Evolutionary conservation across 2,888 invertebrate species (phyloP).

Genomic region (Lithodes maja): DNA sequence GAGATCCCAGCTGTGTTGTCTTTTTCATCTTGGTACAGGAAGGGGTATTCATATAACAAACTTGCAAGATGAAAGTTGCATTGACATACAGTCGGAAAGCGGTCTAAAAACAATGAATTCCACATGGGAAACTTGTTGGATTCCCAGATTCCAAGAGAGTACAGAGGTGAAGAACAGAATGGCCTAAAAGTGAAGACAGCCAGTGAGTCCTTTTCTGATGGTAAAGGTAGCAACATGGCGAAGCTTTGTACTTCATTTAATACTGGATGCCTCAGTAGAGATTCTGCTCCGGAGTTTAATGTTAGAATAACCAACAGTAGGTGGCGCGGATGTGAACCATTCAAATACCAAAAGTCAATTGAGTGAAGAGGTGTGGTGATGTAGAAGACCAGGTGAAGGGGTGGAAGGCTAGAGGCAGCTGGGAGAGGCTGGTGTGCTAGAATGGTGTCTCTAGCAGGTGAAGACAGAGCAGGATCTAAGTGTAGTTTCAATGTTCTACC

Average conservation of each 20-base stretch:
- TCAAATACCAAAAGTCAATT: no score
- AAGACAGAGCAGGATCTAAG: not conserved
- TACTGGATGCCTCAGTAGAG: not conserved
- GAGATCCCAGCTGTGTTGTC: not conserved
- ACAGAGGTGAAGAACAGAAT: not conserved
- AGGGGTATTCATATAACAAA: not conserved
- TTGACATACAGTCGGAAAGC: not conserved
- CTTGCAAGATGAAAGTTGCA: not conserved
- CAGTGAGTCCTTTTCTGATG: not conserved
- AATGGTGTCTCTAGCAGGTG: no score
- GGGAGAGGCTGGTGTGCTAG: not conserved
- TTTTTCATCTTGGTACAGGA: not conserved
- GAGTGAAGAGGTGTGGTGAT: not conserved
- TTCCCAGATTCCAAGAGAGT: not conserved
- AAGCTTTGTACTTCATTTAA: conserved; percentile 16
- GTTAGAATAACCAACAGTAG: conserved; percentile 8
- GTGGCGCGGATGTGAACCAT: not conserved
- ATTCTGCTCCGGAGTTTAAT: not conserved
- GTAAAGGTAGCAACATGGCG: not conserved
- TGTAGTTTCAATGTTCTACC: not conserved
- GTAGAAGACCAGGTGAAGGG: conserved; percentile 15
- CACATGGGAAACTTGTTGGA: not conserved
- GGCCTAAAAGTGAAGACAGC: conserved; percentile 13
- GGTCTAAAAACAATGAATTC: conserved; percentile 1
- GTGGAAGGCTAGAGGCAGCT: not conserved